Conservation (phyloP, 2,113 vertebrate species). For the Tetrax tetrax region DNA sequence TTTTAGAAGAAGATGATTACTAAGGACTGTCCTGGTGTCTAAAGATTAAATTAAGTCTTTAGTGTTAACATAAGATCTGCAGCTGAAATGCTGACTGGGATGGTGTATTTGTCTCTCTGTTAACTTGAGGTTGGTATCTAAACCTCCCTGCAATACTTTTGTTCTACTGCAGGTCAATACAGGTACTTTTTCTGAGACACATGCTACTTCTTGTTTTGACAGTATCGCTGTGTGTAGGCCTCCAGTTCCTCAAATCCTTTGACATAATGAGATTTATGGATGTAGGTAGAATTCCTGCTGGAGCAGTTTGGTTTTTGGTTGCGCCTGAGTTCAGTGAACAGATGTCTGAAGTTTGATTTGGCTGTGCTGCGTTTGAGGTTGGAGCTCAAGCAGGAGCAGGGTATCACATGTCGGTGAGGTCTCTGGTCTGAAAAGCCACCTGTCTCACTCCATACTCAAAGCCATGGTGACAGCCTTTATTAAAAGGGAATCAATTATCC, state of each 20-base stretch:
- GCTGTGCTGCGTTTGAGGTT: neutral
- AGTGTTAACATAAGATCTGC: neutral
- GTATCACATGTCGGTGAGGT: neutral
- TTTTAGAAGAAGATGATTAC: neutral
- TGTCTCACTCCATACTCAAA: neutral
- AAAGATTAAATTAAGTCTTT: neutral
- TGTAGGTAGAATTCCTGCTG: neutral
- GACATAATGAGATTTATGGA: neutral
- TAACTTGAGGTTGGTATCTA: neutral
- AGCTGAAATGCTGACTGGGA: neutral
- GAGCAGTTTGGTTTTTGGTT: neutral
- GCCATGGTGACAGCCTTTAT: neutral
- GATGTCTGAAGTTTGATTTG: neutral
- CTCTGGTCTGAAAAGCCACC: neutral
- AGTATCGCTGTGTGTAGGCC: neutral
- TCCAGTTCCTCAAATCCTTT: neutral
- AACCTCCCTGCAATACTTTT: neutral
- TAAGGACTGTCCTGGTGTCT: neutral
- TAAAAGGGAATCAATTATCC: neutral
- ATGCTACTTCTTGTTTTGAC: neutral
- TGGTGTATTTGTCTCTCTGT: neutral
- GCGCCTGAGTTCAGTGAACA: neutral
- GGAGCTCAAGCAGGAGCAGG: neutral
- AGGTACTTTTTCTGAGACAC: neutral
- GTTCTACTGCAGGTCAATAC: neutral